phyloP scores from a whole-genome alignment of 2,888 invertebrate genomes.

The Campoletis raptor region DNA sequence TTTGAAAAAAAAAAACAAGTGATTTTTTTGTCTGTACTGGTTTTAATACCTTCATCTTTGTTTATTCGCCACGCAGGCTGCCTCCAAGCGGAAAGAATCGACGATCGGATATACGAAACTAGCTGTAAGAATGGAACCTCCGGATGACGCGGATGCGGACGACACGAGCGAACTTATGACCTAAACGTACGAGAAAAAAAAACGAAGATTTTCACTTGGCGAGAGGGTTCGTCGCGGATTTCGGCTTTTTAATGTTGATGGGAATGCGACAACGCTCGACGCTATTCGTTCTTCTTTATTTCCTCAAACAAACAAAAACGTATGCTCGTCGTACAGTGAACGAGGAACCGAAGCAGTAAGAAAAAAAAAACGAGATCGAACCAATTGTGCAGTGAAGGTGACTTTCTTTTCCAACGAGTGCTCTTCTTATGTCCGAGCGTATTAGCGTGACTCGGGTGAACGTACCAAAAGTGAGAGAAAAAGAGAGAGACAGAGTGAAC shows the following conservation, averaged over 20 bases:
- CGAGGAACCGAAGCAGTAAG: conserved; percentile 17
- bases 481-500: background rate
- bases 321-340: conserved; percentile 46
- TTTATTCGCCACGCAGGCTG: conserved; percentile 74
- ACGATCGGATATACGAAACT: conserved; percentile 82
- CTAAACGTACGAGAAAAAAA: conserved; percentile 68
- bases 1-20: background rate
- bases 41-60: background rate
- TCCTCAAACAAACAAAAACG: conserved; percentile 35
- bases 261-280: background rate
- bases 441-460: background rate
- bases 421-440: background rate
- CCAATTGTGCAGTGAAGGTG: conserved; percentile 46
- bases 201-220: background rate
- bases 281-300: conserved; percentile 31
- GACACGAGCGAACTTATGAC: conserved; percentile 83
- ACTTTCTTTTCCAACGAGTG: conserved; percentile 34
- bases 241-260: background rate
- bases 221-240: background rate
- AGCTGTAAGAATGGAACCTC: conserved; percentile 80
- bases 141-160: conserved; percentile 81
- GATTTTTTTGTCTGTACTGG: too few species aligned
- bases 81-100: conserved; percentile 80
- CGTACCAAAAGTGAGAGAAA: background rate
- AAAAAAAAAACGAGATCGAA: conserved; percentile 30